Evolutionary conservation across 2,797 vertebrate species (phyloP), one percentile per base, ranked within the genome.

Genomic region (Malurus splendens): DNA sequence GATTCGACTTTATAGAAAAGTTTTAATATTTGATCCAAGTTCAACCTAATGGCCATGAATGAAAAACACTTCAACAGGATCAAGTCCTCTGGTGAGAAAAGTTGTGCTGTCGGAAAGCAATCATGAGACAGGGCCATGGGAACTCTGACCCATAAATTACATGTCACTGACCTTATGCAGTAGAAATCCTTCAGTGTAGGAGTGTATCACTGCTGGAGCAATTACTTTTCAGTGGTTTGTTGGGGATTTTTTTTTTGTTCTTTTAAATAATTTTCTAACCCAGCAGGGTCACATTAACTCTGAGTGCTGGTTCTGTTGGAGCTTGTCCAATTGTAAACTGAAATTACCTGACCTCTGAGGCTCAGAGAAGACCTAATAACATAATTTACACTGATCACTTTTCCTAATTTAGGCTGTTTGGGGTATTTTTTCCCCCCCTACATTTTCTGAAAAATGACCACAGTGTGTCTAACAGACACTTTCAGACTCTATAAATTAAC

Each of bases 401-500:
- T 68, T 84, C 67, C 48, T 70, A 86, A 89, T 90, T 86, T 80
- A 86, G 68, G 41, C 51, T 62, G n/a, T 61, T 87, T 3, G 39
- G 15, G 2, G 13, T 47, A 4, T 42, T 0, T n/a, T 67, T 90
- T 32, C 72, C 14, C 2, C 6, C 57, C 60, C 47, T 18, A 38
- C 16, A 24, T 74, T 92, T 92, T 86, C 70, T 89, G 74, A 75
- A 78, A 92, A 95, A 61, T 0, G 0, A 87, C 65, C 55, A 68
- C 72, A 67, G 36, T 4, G 1, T 56, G 25, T 82, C n/a, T 74
- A 89, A 84, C 66, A 61, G 87, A 81, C 83, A 91, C 54, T 75
- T 94, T 71, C 10, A 10, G 79, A 86, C 86, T 92, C 72, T 61
- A 47, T 44, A 95, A 95, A 96, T 95, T 95, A 95, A 95, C 93